These are phyloP conservation scores for Siderastrea radians DNA, from an alignment of 92 coral and sea anemone species.

Conservation along the genomic window DNA sequence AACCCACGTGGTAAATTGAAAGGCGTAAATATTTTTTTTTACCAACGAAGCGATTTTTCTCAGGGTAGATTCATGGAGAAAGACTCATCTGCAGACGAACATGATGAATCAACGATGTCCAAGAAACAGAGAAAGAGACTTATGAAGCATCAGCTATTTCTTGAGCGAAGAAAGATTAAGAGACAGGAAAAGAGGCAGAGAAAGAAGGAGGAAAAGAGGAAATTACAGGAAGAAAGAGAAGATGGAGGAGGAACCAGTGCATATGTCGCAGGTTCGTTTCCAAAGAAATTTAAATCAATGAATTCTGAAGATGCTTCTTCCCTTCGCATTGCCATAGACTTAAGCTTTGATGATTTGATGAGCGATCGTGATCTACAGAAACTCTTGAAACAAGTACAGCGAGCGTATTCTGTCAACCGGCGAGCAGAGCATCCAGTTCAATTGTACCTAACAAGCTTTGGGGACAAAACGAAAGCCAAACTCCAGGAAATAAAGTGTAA, in stretches of 20 bases:
- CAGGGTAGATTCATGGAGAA: not conserved
- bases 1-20: not conserved
- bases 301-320: slow-evolving; percentile 85
- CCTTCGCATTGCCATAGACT: slow-evolving; percentile 83
- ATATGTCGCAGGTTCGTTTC: slow-evolving; percentile 8
- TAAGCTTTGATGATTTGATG: slow-evolving; percentile 94
- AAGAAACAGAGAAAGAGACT: slow-evolving; percentile 86
- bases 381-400: slow-evolving; percentile 90
- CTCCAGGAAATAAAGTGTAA: slow-evolving; percentile 72
- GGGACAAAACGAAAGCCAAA: slow-evolving; percentile 73
- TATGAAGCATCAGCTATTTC: slow-evolving; percentile 78
- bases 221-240: slow-evolving; percentile 59
- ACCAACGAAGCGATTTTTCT: not conserved
- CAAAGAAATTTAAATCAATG: slow-evolving; percentile 83
- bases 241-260: slow-evolving; percentile 28
- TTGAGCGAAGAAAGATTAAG: slow-evolving; percentile 75
- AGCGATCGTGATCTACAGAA: slow-evolving; percentile 85
- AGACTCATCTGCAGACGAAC: not conserved
- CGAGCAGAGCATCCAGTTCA: slow-evolving; percentile 88
- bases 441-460: slow-evolving; percentile 92
- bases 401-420: slow-evolving; percentile 91
- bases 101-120: slow-evolving; percentile 57
- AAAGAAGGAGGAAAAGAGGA: slow-evolving; percentile 63
- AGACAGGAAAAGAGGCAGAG: slow-evolving; percentile 71
- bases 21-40: not conserved